Evolutionary conservation across 2,888 invertebrate species (phyloP).

Genomic region (Napeogenes sylphis): DNA sequence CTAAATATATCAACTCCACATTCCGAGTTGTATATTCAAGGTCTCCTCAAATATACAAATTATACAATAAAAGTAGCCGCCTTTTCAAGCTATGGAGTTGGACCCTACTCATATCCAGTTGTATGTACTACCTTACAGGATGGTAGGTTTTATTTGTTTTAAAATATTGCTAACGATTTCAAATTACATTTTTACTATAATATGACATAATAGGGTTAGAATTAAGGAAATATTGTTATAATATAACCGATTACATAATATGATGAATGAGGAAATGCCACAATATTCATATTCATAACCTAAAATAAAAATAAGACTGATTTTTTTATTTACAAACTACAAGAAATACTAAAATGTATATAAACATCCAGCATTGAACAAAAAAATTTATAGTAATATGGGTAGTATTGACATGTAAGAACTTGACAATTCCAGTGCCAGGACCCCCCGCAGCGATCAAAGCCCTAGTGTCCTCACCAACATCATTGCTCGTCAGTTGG

Average conservation of each 20-base stretch:
- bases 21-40: slow-evolving; percentile 86
- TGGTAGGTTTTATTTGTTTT: slow-evolving; percentile 75
- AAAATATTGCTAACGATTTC: too few relatives aligned
- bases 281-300: too few relatives aligned
- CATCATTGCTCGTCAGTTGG: slow-evolving; percentile 91
- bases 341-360: too few relatives aligned
- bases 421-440: slow-evolving; percentile 79
- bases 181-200: too few relatives aligned
- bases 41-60: slow-evolving; percentile 88
- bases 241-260: too few relatives aligned
- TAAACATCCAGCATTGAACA: too few relatives aligned
- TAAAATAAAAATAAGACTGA: too few relatives aligned
- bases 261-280: too few relatives aligned
- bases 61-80: slow-evolving; percentile 91
- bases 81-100: slow-evolving; percentile 90
- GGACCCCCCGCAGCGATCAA: slow-evolving; percentile 90
- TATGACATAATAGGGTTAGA: too few relatives aligned
- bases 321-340: too few relatives aligned
- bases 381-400: too few relatives aligned
- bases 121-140: slow-evolving; percentile 91
- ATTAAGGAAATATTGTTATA: too few relatives aligned
- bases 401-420: background rate
- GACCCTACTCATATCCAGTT: slow-evolving; percentile 85
- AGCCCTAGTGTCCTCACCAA: slow-evolving; percentile 86
- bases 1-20: slow-evolving; percentile 80